Base-by-base conservation (phyloP, 2,888 invertebrate genomes). In the Matsumyia berberina region DNA sequence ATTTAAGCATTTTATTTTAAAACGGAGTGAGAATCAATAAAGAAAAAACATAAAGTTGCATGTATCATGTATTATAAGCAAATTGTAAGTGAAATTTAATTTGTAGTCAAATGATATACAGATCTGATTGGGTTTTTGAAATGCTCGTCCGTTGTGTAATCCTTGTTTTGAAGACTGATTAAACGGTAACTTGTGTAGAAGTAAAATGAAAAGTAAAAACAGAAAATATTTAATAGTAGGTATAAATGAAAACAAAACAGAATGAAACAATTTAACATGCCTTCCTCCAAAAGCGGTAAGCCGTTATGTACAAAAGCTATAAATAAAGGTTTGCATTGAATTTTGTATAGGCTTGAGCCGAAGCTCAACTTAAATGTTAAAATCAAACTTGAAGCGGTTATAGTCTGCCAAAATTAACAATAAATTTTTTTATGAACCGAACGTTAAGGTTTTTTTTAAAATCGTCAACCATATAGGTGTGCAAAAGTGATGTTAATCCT, bases 121-220 rank as follows among this genome's bases (percentile, higher is more conserved):
- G 79, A 83, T 83, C 83, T 79, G 62, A 79, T 83, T 77, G 44
- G 8, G 58, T 76, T 62, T 73, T 44, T 72, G 62, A 49, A 72
- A 55, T 37, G 72, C 46, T 55, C 53, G 60, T 79, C 79, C 81
- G 2, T 44, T 8, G 31, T 39, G 37, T 55, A 9, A 33, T 83
- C 62, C 83, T 39, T 73, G 66, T 58, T 73, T 64, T 29, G 57
- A 66, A 9, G 82, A 69, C n/a, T 49, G 46, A 69, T 83, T 83
- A 83, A 57, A 73, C 33, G 83, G 79, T 73, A 33, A 79, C 83
- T 83, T 79, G 49, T 73, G 73, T 79, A 44, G 39, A 58, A 79
- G 55, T 73, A 29, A 73, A 73, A 79, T 58, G 70, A 66, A 79
- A 72, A 58, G 58, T 70, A 49, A 58, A 76, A 79, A 66, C 42